Conservation (phyloP, 2,888 invertebrate species). For the Alentia gelatinosa region DNA sequence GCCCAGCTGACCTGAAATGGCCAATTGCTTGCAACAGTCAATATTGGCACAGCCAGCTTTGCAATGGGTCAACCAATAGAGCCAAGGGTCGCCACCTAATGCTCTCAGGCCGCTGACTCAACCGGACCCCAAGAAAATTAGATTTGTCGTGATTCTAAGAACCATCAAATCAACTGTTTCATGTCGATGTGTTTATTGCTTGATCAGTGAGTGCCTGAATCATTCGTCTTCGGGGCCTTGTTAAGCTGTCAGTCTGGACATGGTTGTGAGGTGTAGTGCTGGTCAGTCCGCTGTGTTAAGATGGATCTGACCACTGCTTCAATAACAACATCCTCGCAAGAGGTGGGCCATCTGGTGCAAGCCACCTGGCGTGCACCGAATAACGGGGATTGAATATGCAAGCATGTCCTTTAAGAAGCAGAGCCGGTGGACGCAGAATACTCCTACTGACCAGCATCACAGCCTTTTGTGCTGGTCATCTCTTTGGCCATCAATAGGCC, state of each 20-base stretch:
- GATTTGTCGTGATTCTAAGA: neutral
- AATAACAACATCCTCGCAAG: neutral
- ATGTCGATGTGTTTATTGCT: neutral
- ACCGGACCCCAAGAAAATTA: neutral
- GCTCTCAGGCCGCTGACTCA: neutral
- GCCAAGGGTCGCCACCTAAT: neutral
- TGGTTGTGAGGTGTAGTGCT: neutral
- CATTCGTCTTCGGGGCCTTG: neutral
- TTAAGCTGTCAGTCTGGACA: neutral
- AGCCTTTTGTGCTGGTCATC: neutral
- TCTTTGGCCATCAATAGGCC: neutral
- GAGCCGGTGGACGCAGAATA: neutral
- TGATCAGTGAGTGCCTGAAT: neutral
- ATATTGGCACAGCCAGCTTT: neutral
- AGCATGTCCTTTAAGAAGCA: neutral
- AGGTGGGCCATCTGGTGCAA: neutral
- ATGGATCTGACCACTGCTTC: neutral
- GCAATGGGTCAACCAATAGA: neutral
- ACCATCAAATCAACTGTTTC: neutral
- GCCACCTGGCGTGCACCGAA: neutral
- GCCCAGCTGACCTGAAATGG: constrained; percentile 5
- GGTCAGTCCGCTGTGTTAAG: neutral
- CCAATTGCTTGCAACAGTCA: neutral
- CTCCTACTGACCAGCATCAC: neutral
- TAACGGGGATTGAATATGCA: neutral